Evolutionary conservation across 2,113 vertebrate species (phyloP).

Genomic region (Cettia cetti): DNA sequence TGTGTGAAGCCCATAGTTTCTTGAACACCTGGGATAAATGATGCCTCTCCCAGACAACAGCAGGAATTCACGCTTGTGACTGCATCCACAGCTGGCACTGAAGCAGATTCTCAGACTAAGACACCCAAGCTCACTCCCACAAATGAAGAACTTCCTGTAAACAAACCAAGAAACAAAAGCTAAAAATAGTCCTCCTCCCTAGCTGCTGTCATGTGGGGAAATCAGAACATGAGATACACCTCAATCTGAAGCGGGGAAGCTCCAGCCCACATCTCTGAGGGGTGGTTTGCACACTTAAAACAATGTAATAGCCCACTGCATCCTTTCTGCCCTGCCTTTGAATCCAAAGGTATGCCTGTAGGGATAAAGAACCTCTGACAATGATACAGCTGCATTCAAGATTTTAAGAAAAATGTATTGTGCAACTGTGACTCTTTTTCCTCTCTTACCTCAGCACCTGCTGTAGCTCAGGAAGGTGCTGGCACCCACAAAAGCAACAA

Average conservation of each 20-base stretch:
- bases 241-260: background rate
- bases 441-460: background rate
- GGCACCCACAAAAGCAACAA: background rate
- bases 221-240: background rate
- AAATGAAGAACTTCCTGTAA: background rate
- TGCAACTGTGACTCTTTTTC: background rate
- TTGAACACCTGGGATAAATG: background rate
- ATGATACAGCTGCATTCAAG: background rate
- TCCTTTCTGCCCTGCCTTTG: background rate
- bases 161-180: background rate
- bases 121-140: background rate
- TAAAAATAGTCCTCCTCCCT: background rate
- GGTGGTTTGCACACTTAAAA: background rate
- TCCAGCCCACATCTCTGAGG: background rate
- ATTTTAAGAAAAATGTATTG: accelerated
- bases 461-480: background rate
- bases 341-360: background rate
- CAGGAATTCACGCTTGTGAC: background rate
- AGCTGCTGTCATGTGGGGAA: background rate
- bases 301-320: background rate
- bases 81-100: background rate
- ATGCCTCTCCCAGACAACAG: background rate
- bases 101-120: background rate
- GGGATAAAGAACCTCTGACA: background rate
- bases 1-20: background rate